phyloP scores from a whole-genome alignment of 2,888 invertebrate species.

The Conistra vaccinii region DNA sequence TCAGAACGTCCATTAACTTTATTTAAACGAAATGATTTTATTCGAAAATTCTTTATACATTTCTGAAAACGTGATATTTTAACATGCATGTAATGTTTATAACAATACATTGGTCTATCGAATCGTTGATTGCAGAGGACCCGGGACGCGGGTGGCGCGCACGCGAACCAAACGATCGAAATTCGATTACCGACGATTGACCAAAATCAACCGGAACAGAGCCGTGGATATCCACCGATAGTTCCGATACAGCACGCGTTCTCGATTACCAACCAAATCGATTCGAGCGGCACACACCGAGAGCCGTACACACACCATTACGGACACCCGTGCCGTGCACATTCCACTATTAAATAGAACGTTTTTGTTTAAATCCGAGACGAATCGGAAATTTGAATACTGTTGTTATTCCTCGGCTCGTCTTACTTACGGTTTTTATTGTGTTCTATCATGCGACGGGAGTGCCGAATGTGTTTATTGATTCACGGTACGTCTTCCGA shows the following conservation, averaged over 20 bases:
- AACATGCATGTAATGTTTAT: conserved; percentile 75
- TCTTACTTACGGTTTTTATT: conserved; percentile 87
- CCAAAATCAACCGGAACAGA: conserved; percentile 83
- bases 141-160: conserved; percentile 70
- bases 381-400: conserved; percentile 89
- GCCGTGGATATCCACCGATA: conserved; percentile 68
- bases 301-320: conserved; percentile 69
- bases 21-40: conserved; percentile 33
- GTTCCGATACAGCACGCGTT: conserved; percentile 83
- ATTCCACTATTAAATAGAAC: conserved; percentile 88
- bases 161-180: conserved; percentile 81
- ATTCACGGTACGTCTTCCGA: conserved; percentile 82
- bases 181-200: conserved; percentile 78
- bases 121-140: conserved; percentile 83
- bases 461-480: conserved; percentile 86
- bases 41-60: conserved; percentile 21
- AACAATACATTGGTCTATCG: conserved; percentile 76
- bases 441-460: conserved; percentile 85
- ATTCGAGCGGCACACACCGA: conserved; percentile 81
- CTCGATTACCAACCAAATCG: conserved; percentile 83
- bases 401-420: conserved; percentile 85
- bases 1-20: conserved; percentile 34
- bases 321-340: conserved; percentile 81
- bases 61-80: conserved; percentile 59
- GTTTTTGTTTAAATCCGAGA: conserved; percentile 90